Conservation (phyloP, 1,140 invertebrate species). For the Diorhabda sublineata region DNA sequence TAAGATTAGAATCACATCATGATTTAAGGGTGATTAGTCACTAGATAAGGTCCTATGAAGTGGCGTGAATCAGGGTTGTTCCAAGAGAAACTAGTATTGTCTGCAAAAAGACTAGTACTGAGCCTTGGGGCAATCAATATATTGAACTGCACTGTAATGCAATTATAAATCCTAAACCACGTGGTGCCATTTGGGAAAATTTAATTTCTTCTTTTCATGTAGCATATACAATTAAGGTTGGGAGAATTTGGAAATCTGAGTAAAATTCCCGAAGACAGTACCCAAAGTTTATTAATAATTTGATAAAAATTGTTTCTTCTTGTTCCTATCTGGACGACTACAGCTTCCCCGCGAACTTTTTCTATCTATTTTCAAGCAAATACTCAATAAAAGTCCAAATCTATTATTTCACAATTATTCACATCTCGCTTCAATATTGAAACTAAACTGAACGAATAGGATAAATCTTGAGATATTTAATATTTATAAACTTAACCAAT, state of each 20-base stretch:
- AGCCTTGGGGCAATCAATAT: no score
- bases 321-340: conserved; percentile 1
- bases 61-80: no score
- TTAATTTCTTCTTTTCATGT: conserved; percentile 5
- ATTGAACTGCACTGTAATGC: conserved; percentile 5
- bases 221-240: conserved; percentile 3
- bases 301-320: not conserved
- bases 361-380: not conserved
- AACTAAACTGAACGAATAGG: conserved; percentile 3
- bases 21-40: no score
- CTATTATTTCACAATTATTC: not conserved
- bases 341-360: not conserved
- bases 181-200: conserved; percentile 8
- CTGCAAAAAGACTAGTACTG: no score
- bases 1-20: no score
- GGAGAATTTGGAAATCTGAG: not conserved
- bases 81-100: no score
- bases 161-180: conserved; percentile 10
- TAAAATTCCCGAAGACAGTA: conserved; percentile 7
- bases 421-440: conserved; percentile 3
- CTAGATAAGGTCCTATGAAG: no score
- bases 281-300: conserved; percentile 6
- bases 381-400: conserved; percentile 3
- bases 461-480: no score
- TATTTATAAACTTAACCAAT: no score